Percentiles rank a stretch among this genome's conserved stretches.
Evolutionary conservation across 1,140 invertebrate genomes (phyloP).

Genomic region (Lordiphosa clarofinis): DNA sequence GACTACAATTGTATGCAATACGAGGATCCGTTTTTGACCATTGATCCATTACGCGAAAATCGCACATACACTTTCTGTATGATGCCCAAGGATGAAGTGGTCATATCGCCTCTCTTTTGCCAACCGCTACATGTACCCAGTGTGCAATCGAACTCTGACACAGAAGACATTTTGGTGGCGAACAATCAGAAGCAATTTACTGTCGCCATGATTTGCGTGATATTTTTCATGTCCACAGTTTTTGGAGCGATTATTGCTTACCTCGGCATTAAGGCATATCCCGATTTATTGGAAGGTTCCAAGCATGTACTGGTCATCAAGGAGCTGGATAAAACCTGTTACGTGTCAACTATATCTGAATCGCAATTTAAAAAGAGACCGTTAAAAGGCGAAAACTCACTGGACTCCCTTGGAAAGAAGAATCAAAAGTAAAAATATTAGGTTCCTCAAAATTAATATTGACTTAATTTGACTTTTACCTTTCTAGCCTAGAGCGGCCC

Average conservation of each 20-base stretch:
- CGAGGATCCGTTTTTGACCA: constrained; percentile 21
- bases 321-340: constrained; percentile 40
- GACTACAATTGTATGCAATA: constrained; percentile 55
- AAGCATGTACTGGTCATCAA: constrained; percentile 61
- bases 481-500: not conserved
- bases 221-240: constrained; percentile 45
- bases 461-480: not conserved
- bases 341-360: constrained; percentile 50
- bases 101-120: constrained; percentile 49
- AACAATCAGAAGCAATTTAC: constrained; percentile 54
- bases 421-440: constrained; percentile 9
- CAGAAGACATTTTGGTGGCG: constrained; percentile 21
- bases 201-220: constrained; percentile 49
- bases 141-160: not conserved
- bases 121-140: constrained; percentile 44
- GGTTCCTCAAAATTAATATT: not conserved
- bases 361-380: constrained; percentile 18
- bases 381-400: constrained; percentile 2
- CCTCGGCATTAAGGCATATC: constrained; percentile 50
- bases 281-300: constrained; percentile 54
- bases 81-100: constrained; percentile 17
- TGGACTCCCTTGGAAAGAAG: not conserved
- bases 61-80: constrained; percentile 60
- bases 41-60: constrained; percentile 28
- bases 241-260: constrained; percentile 49